Evolutionary conservation across 1,140 invertebrate genomes (phyloP).

Genomic region (Drepana arcuata): DNA sequence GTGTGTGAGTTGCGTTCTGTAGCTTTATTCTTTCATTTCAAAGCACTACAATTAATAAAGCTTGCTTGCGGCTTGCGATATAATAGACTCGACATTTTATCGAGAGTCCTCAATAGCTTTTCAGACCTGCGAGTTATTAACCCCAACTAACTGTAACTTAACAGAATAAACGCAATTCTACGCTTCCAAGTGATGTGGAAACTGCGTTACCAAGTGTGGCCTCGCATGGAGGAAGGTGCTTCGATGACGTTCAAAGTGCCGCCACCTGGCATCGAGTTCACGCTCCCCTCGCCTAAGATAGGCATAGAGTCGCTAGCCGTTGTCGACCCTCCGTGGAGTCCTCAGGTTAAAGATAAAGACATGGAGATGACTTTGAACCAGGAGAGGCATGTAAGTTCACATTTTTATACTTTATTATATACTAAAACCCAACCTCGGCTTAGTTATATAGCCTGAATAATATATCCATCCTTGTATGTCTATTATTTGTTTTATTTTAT

Average conservation of each 20-base stretch:
- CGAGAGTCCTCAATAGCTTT: too few species aligned
- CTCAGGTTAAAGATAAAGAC: conserved; percentile 97
- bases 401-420: too few species aligned
- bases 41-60: too few species aligned
- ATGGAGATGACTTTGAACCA: conserved; percentile 99
- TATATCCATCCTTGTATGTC: too few species aligned
- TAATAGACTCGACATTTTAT: too few species aligned
- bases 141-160: conserved; percentile 11
- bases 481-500: too few species aligned
- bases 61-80: too few species aligned
- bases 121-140: too few species aligned
- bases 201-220: conserved; percentile 98
- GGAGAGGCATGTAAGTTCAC: conserved; percentile 93
- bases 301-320: conserved; percentile 95
- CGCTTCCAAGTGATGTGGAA: conserved; percentile 97
- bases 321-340: conserved; percentile 99
- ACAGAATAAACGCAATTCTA: conserved; percentile 68
- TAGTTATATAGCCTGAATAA: too few species aligned
- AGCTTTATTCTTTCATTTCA: too few species aligned
- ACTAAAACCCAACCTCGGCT: too few species aligned
- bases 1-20: too few species aligned
- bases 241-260: conserved; percentile 96
- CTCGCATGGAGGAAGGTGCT: conserved; percentile 97
- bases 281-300: conserved; percentile 97
- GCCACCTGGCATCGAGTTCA: conserved; percentile 98